phyloP scores from a whole-genome alignment of 2,113 vertebrate genomes.

The Corvus moneduloides region DNA sequence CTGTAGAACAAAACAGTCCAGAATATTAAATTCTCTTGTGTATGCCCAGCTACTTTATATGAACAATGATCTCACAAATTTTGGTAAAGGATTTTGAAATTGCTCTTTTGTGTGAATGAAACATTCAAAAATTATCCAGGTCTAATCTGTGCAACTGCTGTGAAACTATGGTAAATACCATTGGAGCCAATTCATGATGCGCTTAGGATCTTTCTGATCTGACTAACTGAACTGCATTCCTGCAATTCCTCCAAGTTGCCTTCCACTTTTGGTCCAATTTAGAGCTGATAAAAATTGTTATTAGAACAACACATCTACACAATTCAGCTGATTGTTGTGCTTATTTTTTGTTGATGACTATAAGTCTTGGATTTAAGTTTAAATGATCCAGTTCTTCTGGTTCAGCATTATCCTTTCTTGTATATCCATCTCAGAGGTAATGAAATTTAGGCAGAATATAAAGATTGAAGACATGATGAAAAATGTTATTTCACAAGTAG shows the following conservation, averaged over 20 bases:
- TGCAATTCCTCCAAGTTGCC: conserved; percentile 2
- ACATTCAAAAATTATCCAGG: neutral
- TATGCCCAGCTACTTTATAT: neutral
- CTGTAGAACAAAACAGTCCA: neutral
- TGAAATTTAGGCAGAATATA: neutral
- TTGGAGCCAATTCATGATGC: rapidly evolving
- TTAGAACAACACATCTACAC: neutral
- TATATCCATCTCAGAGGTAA: neutral
- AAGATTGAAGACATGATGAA: neutral
- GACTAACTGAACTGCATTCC: neutral
- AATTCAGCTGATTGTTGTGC: neutral
- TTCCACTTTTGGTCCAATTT: neutral
- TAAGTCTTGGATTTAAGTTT: neutral
- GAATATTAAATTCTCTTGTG: neutral
- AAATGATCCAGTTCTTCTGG: neutral
- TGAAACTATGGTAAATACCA: neutral
- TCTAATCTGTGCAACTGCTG: neutral
- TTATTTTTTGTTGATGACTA: neutral
- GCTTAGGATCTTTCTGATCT: neutral
- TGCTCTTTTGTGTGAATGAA: neutral
- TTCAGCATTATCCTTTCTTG: neutral
- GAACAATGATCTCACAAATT: neutral
- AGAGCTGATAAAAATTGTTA: neutral
- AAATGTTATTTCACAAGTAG: neutral
- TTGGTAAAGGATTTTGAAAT: neutral